Percentiles rank a stretch among this genome's conserved stretches.
Conservation (phyloP, 2,888 invertebrate species). For the Drosophila mimica region DNA sequence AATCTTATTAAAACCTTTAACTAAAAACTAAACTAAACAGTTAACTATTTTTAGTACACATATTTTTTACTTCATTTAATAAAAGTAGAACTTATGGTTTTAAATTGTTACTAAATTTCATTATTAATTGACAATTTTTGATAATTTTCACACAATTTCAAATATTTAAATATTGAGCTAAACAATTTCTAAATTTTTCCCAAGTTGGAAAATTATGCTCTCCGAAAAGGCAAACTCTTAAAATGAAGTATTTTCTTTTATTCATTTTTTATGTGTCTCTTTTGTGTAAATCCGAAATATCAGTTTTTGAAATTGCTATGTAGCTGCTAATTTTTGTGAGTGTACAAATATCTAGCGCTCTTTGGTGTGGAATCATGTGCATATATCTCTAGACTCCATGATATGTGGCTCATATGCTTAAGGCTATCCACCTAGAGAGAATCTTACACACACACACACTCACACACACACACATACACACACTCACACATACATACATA, state of each 20-base stretch:
- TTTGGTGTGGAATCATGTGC: constrained; percentile 2
- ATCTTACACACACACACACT: constrained; percentile 1
- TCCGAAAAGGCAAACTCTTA: not conserved
- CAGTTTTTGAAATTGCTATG: not conserved
- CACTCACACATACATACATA: not conserved
- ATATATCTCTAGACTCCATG: constrained; percentile 20
- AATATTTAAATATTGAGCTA: not conserved
- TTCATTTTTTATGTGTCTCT: not conserved
- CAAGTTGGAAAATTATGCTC: not conserved
- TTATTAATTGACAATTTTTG: not conserved
- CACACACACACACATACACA: not conserved
- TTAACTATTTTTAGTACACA: not conserved
- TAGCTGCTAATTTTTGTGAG: not conserved
- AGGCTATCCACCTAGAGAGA: constrained; percentile 23
- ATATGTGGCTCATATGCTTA: constrained; percentile 22
- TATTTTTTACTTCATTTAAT: not conserved
- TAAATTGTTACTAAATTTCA: not conserved
- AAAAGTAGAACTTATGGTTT: not conserved
- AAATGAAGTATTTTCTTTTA: not conserved
- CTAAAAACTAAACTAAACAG: no score
- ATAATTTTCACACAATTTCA: not conserved
- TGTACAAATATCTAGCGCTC: constrained; percentile 22
- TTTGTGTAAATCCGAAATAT: not conserved
- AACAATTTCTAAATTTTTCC: not conserved
- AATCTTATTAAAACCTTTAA: not conserved